Evolutionary conservation across 30 jellyfish, hydroid and myxozoan species (phyloP), one percentile per base, ranked within the genome.

Genomic region (Thelohanellus kitauei): DNA sequence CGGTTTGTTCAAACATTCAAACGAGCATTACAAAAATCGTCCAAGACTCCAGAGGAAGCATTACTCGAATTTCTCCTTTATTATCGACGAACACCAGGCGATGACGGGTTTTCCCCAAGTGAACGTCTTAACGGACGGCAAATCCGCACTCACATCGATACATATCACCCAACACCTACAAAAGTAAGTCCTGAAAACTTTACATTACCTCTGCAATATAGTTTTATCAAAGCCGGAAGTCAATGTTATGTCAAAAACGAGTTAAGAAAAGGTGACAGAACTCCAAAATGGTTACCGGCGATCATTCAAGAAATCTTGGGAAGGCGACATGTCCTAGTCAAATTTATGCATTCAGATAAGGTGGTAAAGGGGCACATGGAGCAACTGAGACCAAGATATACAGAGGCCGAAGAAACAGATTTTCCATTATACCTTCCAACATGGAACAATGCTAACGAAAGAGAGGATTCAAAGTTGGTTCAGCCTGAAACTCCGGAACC

Each of bases 351-450:
- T n/a, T n/a, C n/a, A n/a, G n/a, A n/a, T n/a, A n/a, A n/a, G n/a
- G n/a, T n/a, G n/a, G n/a, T n/a, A n/a, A n/a, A n/a, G n/a, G n/a
- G 58, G 33, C 66, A 41, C 25, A 4, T 52, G 3, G 62, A 41
- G 18, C 62, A 52, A 57, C 30, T 52, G 4, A 52, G 35, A 18
- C 66, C 66, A 21, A 6, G 66, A 21, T 51, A 51, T 11, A 57
- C 47, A 1, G 32, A 54, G 1, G 64, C 0, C 0, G 31, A 48
- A n/a, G n/a, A n/a, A n/a, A n/a, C n/a, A n/a, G n/a, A n/a, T n/a
- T n/a, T n/a, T n/a, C n/a, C n/a, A n/a, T n/a, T n/a, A n/a, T n/a
- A n/a, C n/a, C n/a, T n/a, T n/a, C n/a, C n/a, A n/a, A n/a, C n/a
- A n/a, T n/a, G n/a, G n/a, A n/a, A n/a, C n/a, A n/a, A n/a, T n/a